Evolutionary conservation across 2,113 vertebrate genomes (phyloP), one percentile per base, ranked within the genome.

Genomic region (Rhea americana): DNA sequence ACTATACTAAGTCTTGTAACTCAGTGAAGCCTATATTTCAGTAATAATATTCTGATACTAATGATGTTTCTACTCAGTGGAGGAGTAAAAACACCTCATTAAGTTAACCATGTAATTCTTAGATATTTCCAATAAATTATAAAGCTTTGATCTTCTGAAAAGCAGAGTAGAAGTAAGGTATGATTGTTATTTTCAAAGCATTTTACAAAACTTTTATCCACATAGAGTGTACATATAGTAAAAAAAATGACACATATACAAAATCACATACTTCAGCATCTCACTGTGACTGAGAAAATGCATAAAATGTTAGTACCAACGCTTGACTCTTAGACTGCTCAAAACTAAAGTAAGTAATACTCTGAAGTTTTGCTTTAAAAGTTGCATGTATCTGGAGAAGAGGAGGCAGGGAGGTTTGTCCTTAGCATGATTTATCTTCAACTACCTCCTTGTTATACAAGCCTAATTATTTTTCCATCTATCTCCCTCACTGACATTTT

Each of bases 121-220:
- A 66, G 41, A 47, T 85, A 82, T 91, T 68, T 85, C 50, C 47
- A 85, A 82, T 17, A 76, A 82, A 85, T 89, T 74, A 55, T 11
- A 77, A 80, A 87, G 55, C 48, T 94, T 93, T 93, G 86, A 89
- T 93, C 61, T 56, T 81, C 48, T 56, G 28, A 39, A 93, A 80
- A 89, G 30, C 68, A 71, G 50, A 92, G 73, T 41, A 87, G 87
- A 89, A 63, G n/a, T 78, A 63, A 53, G 71, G 30, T 51, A 87
- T 16, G 59, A 78, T 25, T 79, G 84, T 56, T 91, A 26, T 85
- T 87, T 85, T 80, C 17, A 83, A 91, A 59, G 11, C 43, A 21
- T 66, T 59, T 73, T 58, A 89, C 65, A 45, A 82, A 82, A 87
- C 39, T 62, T 35, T 67, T 28, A 75, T 56, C 77, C 48, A 50